These are phyloP conservation scores for Anoplophora glabripennis DNA, from an alignment of 1,140 invertebrate genomes.

Conservation along the genomic window DNA sequence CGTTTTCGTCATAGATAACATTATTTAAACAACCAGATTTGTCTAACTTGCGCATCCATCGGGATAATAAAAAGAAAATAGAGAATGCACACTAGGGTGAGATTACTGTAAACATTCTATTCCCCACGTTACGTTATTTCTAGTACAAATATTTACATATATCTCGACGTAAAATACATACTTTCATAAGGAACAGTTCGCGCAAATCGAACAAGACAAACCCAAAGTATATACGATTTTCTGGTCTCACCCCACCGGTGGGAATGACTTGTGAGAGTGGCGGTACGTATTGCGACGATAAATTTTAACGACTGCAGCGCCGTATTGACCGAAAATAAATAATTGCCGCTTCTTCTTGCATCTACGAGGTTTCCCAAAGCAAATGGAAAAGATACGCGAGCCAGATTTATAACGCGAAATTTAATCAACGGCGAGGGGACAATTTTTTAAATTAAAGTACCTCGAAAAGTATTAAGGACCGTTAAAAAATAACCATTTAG, in stretches of 20 bases:
- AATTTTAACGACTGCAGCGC: too few species aligned
- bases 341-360: too few species aligned
- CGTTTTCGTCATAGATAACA: too few species aligned
- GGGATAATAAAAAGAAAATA: slow-evolving; percentile 4
- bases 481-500: too few species aligned
- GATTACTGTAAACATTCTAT: slow-evolving; percentile 5
- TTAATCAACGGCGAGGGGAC: too few species aligned
- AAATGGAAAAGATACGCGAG: too few species aligned
- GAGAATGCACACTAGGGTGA: background rate
- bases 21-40: background rate
- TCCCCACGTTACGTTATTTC: slow-evolving; percentile 1
- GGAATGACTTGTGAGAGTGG: background rate
- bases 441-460: too few species aligned
- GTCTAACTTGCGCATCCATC: slow-evolving; percentile 1
- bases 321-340: too few species aligned
- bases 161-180: background rate
- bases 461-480: too few species aligned
- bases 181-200: background rate
- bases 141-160: slow-evolving; percentile 8
- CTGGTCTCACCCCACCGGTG: background rate
- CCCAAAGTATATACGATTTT: background rate
- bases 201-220: slow-evolving; percentile 1
- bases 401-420: too few species aligned
- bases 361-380: too few species aligned
- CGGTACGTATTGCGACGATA: too few species aligned